These are phyloP conservation scores for Drosophila micromelanica DNA, from an alignment of 1,140 invertebrate species.

Conservation along the genomic window DNA sequence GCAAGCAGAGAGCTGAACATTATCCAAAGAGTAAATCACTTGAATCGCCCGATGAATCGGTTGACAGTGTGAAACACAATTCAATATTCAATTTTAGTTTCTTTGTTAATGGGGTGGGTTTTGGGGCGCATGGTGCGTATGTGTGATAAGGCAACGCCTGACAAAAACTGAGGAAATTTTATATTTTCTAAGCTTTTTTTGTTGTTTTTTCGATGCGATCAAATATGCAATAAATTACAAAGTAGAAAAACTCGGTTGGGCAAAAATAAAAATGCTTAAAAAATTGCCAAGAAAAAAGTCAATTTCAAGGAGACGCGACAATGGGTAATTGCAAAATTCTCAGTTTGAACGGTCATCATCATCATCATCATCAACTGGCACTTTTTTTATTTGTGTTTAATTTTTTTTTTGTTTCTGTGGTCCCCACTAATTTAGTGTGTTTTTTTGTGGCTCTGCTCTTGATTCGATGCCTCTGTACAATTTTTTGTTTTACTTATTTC, in stretches of 20 bases:
- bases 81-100: constrained; percentile 76
- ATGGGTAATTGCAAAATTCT: constrained; percentile 45
- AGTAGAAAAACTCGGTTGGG: constrained; percentile 16
- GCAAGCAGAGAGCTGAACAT: constrained; percentile 52
- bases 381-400: constrained; percentile 11
- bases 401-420: constrained; percentile 9
- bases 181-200: not conserved
- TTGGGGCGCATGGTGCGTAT: too few species aligned
- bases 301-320: constrained; percentile 49
- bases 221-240: constrained; percentile 76
- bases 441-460: constrained; percentile 14
- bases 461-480: constrained; percentile 15
- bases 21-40: constrained; percentile 74
- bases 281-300: constrained; percentile 21
- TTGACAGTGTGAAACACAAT: constrained; percentile 61
- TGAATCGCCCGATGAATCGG: constrained; percentile 39
- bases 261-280: constrained; percentile 13
- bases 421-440: constrained; percentile 30
- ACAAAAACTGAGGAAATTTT: constrained; percentile 64
- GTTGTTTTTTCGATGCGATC: constrained; percentile 35
- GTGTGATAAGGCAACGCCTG: constrained; percentile 22
- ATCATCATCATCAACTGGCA: constrained; percentile 22
- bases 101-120: too few species aligned
- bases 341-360: constrained; percentile 20
- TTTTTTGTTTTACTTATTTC: constrained; percentile 3